Conservation (phyloP, 2,797 vertebrate genomes). For the Scarus forsteni region DNA sequence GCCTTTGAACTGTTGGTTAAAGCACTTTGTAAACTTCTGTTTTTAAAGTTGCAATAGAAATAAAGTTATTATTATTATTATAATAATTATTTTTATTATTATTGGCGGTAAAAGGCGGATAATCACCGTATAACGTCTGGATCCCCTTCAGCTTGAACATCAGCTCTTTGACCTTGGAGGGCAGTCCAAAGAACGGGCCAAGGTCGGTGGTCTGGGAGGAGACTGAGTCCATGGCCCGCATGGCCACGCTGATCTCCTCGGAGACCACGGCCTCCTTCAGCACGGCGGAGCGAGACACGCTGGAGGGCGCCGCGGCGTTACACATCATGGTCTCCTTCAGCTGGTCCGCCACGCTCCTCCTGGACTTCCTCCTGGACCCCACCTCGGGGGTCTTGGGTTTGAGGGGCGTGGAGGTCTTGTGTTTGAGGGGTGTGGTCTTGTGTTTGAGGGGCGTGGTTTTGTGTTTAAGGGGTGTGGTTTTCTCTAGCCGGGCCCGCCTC, state of each 20-base stretch:
- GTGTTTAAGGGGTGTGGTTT: no score
- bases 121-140: constrained; percentile 92
- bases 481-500: constrained; percentile 38
- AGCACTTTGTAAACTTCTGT: no score
- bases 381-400: constrained; percentile 16
- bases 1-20: no score
- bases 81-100: no score
- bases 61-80: no score
- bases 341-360: constrained; percentile 88
- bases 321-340: constrained; percentile 91
- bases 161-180: constrained; percentile 93
- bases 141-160: constrained; percentile 90
- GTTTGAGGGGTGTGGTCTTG: constrained; percentile 33
- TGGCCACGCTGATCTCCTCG: constrained; percentile 89
- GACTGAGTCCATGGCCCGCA: constrained; percentile 82
- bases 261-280: constrained; percentile 88
- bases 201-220: constrained; percentile 82
- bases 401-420: constrained; percentile 36
- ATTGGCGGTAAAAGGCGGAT: not conserved
- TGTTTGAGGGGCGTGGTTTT: constrained; percentile 48
- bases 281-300: constrained; percentile 81
- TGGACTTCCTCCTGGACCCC: constrained; percentile 40
- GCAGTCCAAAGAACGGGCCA: constrained; percentile 96
- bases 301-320: constrained; percentile 87
- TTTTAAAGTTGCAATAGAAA: no score